phyloP scores from a whole-genome alignment of 1,140 invertebrate species.

The Bombus waltoni region DNA sequence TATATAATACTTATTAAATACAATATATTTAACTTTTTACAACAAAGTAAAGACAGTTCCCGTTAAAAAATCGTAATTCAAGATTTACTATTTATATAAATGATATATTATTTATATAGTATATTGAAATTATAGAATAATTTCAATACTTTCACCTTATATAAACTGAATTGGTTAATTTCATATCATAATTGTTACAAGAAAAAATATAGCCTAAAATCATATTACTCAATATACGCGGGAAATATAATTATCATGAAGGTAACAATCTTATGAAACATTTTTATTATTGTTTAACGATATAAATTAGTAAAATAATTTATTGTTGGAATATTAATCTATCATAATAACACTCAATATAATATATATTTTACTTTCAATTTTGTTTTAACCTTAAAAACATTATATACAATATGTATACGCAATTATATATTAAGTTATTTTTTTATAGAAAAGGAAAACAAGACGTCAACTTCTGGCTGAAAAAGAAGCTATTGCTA shows the following conservation, averaged over 20 bases:
- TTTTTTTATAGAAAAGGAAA: conserved; percentile 54
- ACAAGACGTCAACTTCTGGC: conserved; percentile 60
- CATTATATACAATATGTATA: background rate
- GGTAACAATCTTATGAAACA: conserved; percentile 19
- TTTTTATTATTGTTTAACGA: background rate
- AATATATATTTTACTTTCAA: background rate
- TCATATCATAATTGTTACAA: background rate
- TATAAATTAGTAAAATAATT: background rate
- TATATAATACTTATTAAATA: background rate
- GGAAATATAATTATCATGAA: conserved; percentile 49
- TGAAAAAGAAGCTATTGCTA: conserved; percentile 68
- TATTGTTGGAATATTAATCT: background rate
- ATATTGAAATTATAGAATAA: background rate
- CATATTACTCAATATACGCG: conserved; percentile 2
- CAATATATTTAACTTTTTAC: background rate
- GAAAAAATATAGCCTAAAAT: conserved; percentile 9
- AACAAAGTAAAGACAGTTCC: background rate
- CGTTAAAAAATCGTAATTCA: background rate
- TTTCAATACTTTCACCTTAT: conserved; percentile 2
- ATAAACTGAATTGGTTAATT: background rate
- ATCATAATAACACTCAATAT: background rate
- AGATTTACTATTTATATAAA: background rate
- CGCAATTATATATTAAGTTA: background rate
- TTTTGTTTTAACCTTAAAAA: background rate
- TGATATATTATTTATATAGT: background rate